These are phyloP conservation scores for Drosophila willistoni DNA, from an alignment of 1,140 invertebrate species.

Conservation along the genomic window DNA sequence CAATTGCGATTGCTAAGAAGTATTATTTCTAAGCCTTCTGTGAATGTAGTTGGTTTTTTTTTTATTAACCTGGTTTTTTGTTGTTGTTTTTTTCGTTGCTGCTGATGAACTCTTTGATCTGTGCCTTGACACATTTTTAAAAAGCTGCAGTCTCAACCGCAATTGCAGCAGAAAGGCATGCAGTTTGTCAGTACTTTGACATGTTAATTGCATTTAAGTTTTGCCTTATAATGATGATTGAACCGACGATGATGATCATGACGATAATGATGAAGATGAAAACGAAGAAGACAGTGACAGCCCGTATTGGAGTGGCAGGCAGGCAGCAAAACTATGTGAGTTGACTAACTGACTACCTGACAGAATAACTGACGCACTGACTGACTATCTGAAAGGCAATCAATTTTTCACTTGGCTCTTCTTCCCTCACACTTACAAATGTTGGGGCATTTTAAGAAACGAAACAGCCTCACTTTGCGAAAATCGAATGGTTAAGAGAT, in stretches of 20 bases:
- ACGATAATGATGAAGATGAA: slow-evolving; percentile 27
- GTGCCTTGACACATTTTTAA: slow-evolving; percentile 63
- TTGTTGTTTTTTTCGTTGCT: not conserved
- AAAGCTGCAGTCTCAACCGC: slow-evolving; percentile 31
- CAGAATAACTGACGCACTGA: slow-evolving; percentile 20
- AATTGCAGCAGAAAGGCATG: slow-evolving; percentile 54
- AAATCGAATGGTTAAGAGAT: not conserved
- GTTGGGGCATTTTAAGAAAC: slow-evolving; percentile 24
- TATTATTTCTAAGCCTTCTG: slow-evolving; percentile 35
- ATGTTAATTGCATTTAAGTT: slow-evolving; percentile 70
- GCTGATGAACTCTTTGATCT: slow-evolving; percentile 39
- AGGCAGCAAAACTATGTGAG: slow-evolving; percentile 26
- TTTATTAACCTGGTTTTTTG: not conserved
- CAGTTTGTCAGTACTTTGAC: slow-evolving; percentile 70
- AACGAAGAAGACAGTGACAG: slow-evolving; percentile 48
- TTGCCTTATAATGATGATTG: slow-evolving; percentile 34
- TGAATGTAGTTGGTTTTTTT: slow-evolving; percentile 14
- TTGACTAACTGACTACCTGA: slow-evolving; percentile 28
- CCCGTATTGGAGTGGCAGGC: slow-evolving; percentile 34
- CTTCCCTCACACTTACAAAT: slow-evolving; percentile 25
- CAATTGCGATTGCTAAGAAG: slow-evolving; percentile 40
- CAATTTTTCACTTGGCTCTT: slow-evolving; percentile 37
- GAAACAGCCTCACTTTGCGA: slow-evolving; percentile 25
- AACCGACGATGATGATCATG: slow-evolving; percentile 27
- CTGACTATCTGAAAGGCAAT: slow-evolving; percentile 42